These are phyloP conservation scores for Mesorhabditis sp. DNA, from an alignment of 2,888 invertebrate species.

Conservation along the genomic window DNA sequence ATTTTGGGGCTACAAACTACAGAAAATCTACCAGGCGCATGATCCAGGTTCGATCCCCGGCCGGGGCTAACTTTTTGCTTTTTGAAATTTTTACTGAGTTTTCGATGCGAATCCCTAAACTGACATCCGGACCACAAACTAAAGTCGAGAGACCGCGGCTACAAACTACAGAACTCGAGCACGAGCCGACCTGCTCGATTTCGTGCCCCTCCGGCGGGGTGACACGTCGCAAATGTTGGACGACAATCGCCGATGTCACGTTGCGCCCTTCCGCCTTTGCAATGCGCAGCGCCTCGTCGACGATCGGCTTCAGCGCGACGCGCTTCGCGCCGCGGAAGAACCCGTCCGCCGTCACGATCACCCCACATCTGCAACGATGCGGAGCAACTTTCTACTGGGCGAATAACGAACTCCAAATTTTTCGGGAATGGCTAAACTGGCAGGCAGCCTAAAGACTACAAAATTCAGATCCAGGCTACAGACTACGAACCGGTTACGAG, in stretches of 20 bases:
- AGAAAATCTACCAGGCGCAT: too few relatives aligned
- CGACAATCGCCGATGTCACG: slow-evolving; percentile 80
- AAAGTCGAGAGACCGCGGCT: background rate
- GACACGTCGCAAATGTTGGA: slow-evolving; percentile 75
- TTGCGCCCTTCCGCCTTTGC: slow-evolving; percentile 60
- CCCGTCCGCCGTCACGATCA: slow-evolving; percentile 84
- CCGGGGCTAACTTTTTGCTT: too few relatives aligned
- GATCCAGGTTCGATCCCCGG: too few relatives aligned
- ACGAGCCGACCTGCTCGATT: background rate
- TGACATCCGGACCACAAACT: too few relatives aligned
- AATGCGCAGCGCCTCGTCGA: background rate
- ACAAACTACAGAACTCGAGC: background rate
- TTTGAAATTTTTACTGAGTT: too few relatives aligned
- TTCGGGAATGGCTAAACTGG: too few relatives aligned
- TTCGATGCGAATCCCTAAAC: too few relatives aligned
- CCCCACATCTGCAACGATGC: slow-evolving; percentile 55
- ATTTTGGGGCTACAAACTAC: too few relatives aligned
- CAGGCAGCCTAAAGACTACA: too few relatives aligned
- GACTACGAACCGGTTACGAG: background rate
- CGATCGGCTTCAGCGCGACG: slow-evolving; percentile 71
- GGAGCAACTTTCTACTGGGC: too few relatives aligned
- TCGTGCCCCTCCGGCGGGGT: background rate
- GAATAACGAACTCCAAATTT: too few relatives aligned
- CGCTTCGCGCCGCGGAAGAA: slow-evolving; percentile 90
- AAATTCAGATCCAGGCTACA: too few relatives aligned